Conservation (phyloP, 2,113 vertebrate species). For the Elanoides forficatus region DNA sequence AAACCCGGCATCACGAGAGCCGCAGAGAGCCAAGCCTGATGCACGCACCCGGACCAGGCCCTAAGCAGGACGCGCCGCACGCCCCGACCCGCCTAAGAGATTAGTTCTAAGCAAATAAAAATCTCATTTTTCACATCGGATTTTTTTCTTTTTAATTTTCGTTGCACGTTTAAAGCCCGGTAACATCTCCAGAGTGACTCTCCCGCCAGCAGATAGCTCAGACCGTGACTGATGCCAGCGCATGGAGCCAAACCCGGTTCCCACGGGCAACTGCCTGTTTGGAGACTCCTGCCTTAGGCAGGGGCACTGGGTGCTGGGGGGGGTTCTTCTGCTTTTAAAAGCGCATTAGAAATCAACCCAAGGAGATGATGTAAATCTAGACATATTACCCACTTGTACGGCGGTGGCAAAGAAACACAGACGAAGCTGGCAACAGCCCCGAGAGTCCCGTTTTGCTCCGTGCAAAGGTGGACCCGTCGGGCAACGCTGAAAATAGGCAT, state of each 20-base stretch:
- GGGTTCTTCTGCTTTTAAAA: background rate
- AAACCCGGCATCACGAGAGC: background rate
- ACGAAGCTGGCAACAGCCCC: fast-evolving
- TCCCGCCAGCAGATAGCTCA: constrained; percentile 23
- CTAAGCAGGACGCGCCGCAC: background rate
- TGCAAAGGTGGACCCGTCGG: background rate
- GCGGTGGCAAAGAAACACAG: fast-evolving
- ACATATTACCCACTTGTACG: fast-evolving
- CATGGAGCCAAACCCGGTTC: background rate
- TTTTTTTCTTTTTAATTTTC: background rate
- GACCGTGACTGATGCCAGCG: background rate
- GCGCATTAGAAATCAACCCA: background rate
- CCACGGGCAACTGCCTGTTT: background rate
- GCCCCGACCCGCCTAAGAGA: background rate
- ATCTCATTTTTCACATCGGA: background rate
- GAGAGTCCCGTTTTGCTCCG: background rate
- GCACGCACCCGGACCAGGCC: background rate
- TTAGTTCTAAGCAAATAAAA: background rate
- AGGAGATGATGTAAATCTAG: fast-evolving
- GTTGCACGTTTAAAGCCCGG: background rate
- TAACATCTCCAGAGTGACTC: background rate
- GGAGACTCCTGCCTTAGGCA: background rate
- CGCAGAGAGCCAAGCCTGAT: fast-evolving
- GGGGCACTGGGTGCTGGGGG: background rate
- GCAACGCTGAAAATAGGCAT: fast-evolving